A percentile compares a stretch with the other conserved stretches of the same genome.
Evolutionary conservation across 2,113 vertebrate genomes (phyloP).

Genomic region (Poeciliopsis turrubarensis): DNA sequence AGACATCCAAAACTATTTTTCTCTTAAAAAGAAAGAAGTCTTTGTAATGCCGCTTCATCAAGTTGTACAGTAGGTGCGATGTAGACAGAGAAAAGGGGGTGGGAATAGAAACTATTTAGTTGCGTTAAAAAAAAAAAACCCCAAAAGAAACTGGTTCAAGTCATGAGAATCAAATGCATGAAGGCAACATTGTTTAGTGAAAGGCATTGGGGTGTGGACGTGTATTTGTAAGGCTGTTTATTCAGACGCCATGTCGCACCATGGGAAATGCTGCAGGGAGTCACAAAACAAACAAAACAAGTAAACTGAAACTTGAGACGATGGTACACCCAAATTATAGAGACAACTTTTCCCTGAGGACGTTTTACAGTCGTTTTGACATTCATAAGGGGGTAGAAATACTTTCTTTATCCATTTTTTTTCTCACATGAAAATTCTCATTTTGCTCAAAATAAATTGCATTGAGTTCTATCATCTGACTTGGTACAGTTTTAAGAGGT

Average conservation of each 20-base stretch:
- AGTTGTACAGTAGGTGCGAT: conserved; percentile 6
- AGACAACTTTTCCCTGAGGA: background rate
- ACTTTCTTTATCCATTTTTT: background rate
- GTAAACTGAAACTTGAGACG: conserved; percentile 20
- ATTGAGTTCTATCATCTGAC: background rate
- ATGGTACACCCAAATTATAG: conserved; percentile 21
- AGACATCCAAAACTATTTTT: background rate
- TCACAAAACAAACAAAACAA: conserved; percentile 48
- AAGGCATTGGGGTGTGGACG: conserved; percentile 61
- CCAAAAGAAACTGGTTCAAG: conserved; percentile 39
- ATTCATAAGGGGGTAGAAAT: background rate
- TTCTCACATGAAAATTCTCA: background rate
- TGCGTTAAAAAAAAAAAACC: background rate
- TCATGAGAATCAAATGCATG: conserved; percentile 63
- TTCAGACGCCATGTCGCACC: conserved; percentile 50
- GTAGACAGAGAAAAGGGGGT: background rate
- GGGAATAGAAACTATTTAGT: background rate
- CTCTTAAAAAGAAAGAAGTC: background rate
- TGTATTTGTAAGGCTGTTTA: conserved; percentile 62
- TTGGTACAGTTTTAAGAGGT: background rate
- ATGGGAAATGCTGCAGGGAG: conserved; percentile 66
- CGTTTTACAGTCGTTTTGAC: conserved; percentile 3
- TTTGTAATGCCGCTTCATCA: background rate
- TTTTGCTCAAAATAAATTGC: background rate
- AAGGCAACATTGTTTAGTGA: conserved; percentile 74